Conservation (phyloP, 2,797 vertebrate genomes). For the Enoplosus armatus region DNA sequence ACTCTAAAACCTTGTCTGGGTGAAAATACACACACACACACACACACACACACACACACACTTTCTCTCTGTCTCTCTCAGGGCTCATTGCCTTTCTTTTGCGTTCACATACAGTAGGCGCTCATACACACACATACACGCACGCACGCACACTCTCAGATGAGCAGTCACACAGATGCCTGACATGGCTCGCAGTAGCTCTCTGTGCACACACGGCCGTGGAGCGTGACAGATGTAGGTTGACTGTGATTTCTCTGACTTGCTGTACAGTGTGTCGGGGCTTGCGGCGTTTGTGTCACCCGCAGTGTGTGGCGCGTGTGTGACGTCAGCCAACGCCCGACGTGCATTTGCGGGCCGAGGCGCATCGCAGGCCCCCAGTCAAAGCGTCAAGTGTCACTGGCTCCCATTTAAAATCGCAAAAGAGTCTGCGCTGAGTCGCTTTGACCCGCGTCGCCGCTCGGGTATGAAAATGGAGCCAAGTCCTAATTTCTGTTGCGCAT, state of each 20-base stretch:
- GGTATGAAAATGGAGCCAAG: not conserved
- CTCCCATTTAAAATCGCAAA: not conserved
- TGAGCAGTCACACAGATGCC: slow-evolving; percentile 34
- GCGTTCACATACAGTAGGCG: slow-evolving; percentile 4
- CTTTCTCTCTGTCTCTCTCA: not conserved
- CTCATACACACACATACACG: slow-evolving; percentile 4
- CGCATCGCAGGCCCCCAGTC: not conserved
- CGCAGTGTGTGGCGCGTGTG: not conserved
- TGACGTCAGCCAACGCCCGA: not conserved
- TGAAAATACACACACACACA: slow-evolving; percentile 55
- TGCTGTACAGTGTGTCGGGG: slow-evolving; percentile 36
- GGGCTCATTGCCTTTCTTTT: slow-evolving; percentile 17
- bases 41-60: slow-evolving; percentile 33
- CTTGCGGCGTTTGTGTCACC: slow-evolving; percentile 35
- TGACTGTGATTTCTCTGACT: slow-evolving; percentile 48
- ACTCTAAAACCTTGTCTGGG: slow-evolving; percentile 67
- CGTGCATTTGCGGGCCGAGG: not conserved
- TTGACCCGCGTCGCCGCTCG: not conserved
- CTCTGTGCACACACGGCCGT: slow-evolving; percentile 43
- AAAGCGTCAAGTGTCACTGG: not conserved
- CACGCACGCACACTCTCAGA: slow-evolving; percentile 5
- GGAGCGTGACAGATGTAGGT: slow-evolving; percentile 56
- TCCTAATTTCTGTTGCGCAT: not conserved
- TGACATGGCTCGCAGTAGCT: slow-evolving; percentile 29
- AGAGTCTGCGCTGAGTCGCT: not conserved